A percentile compares a stretch with the other conserved stretches of the same genome.
Evolutionary conservation across 1,140 invertebrate species (phyloP).

Genomic region (Neodiprion fabricii): DNA sequence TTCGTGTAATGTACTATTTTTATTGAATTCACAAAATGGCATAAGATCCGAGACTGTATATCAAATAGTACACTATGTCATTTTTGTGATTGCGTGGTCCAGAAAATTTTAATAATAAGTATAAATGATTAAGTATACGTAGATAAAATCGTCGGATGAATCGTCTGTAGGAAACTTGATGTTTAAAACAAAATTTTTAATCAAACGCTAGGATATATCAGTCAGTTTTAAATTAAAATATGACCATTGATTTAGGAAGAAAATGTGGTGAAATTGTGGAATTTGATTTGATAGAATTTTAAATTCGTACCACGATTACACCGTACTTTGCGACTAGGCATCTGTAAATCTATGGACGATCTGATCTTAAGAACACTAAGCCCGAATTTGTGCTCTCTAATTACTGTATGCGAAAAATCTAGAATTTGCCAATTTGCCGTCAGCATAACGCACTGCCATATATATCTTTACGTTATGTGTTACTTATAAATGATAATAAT

Average conservation of each 20-base stretch:
- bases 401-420: neutral
- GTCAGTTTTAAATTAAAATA: too few relatives aligned
- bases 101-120: neutral
- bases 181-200: too few relatives aligned
- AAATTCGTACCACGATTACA: too few relatives aligned
- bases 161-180: neutral
- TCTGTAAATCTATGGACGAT: neutral
- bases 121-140: neutral
- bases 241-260: too few relatives aligned
- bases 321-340: too few relatives aligned
- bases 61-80: neutral
- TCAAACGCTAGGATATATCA: too few relatives aligned
- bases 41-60: neutral
- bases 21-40: too few relatives aligned
- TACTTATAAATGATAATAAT: neutral
- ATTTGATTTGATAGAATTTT: too few relatives aligned
- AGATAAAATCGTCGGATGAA: neutral
- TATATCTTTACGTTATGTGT: conserved; percentile 2
- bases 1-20: too few relatives aligned
- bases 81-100: conserved; percentile 7
- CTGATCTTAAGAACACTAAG: neutral
- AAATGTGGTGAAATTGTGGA: too few relatives aligned
- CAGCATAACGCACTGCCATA: conserved; percentile 6
- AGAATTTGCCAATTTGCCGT: conserved; percentile 4
- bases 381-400: conserved; percentile 1